phyloP scores from a whole-genome alignment of 2,888 invertebrate genomes.

The Perizoma affinitatum region DNA sequence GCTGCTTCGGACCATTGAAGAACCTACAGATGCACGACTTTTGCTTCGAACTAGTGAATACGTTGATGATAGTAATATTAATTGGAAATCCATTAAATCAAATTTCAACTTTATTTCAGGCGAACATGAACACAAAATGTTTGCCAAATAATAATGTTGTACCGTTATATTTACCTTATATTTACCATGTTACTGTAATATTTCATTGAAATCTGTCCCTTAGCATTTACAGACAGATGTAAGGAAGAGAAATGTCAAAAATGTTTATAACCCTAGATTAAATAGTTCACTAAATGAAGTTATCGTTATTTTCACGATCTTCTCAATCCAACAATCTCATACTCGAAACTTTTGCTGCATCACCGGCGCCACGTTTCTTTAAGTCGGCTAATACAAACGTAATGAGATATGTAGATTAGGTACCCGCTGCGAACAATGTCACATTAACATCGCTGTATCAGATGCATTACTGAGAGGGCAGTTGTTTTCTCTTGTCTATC shows the following conservation, averaged over 20 bases:
- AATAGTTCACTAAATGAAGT: not conserved
- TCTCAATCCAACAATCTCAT: not conserved
- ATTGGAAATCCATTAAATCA: constrained; percentile 5
- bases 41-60: constrained; percentile 4
- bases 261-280: too few species aligned
- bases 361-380: constrained; percentile 31
- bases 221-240: too few species aligned
- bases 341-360: constrained; percentile 18
- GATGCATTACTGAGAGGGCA: constrained; percentile 41
- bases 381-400: constrained; percentile 49
- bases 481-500: constrained; percentile 22
- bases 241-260: too few species aligned
- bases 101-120: not conserved
- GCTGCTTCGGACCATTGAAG: constrained; percentile 10
- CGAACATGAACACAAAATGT: not conserved
- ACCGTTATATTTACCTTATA: too few species aligned
- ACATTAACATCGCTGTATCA: constrained; percentile 64
- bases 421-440: constrained; percentile 66
- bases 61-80: constrained; percentile 9
- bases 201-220: too few species aligned
- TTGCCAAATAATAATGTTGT: not conserved
- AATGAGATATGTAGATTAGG: constrained; percentile 64
- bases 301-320: constrained; percentile 2
- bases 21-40: constrained; percentile 14
- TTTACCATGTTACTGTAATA: too few species aligned